Percentiles rank a stretch among this genome's conserved stretches.
Evolutionary conservation across 2,888 invertebrate genomes (phyloP).

Genomic region (Drosophila neonasuta): DNA sequence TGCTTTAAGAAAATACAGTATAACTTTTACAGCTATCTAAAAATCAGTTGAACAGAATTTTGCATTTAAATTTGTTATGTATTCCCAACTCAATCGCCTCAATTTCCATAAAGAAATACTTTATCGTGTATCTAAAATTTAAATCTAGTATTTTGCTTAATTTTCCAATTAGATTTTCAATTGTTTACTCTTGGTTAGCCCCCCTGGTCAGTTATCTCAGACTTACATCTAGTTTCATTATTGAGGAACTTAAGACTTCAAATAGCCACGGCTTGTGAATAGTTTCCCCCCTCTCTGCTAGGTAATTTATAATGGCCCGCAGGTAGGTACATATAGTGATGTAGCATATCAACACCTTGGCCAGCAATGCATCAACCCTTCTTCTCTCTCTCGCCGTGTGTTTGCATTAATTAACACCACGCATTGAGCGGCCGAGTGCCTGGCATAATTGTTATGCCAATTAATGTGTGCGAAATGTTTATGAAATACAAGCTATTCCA

Average conservation of each 20-base stretch:
- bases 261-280: neutral
- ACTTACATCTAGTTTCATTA: neutral
- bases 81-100: neutral
- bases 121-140: neutral
- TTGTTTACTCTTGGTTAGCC: neutral
- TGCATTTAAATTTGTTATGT: neutral
- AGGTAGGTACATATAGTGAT: constrained; percentile 34
- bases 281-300: neutral
- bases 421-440: constrained; percentile 41
- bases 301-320: constrained; percentile 38
- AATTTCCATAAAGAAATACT: neutral
- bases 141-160: neutral
- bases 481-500: neutral
- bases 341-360: constrained; percentile 66
- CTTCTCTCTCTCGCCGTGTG: constrained; percentile 2
- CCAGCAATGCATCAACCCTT: constrained; percentile 47
- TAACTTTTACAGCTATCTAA: neutral
- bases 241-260: constrained; percentile 2
- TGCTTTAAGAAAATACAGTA: neutral
- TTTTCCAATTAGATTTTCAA: neutral
- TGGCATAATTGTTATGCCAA: constrained; percentile 60
- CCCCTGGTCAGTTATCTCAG: neutral
- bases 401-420: constrained; percentile 70
- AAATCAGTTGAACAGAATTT: neutral
- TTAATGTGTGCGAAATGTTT: constrained; percentile 40